Evolutionary conservation across 2,888 invertebrate species (phyloP), one percentile per base, ranked within the genome.

Genomic region (Chrysopilus asiliformis): DNA sequence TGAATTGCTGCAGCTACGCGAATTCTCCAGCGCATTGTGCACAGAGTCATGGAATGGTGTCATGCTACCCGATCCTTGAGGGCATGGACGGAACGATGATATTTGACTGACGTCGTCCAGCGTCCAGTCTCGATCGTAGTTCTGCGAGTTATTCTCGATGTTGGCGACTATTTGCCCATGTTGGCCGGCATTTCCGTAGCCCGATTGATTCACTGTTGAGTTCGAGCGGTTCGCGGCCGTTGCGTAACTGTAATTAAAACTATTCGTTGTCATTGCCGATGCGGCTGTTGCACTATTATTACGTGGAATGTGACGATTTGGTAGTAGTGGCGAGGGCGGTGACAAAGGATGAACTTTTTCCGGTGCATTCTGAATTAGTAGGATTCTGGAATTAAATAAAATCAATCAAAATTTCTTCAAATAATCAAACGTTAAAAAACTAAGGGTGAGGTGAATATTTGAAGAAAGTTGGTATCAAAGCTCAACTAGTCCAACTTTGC

Each of bases 331-430:
- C n/a, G 79, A 76, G 4, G 76, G 72, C 27, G 74, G 72, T 38
- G 72, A 65, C 44, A 67, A 56, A 36, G 76, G 74, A 36, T 72
- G 70, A 4, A 72, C 53, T 65, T 85, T 86, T 59, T 86, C 85
- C 4, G 87, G 86, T 32, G 85, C 87, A 64, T 90, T 89, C 67
- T 93, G 91, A 49, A 94, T 89, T 48, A 85, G 73, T 46, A 94
- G 80, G 54, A 93, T 89, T 58, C 93, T 84, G 60, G 13, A 64
- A 50, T 10, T 13, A 41, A 31, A 32, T 34, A 20, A 20, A 26
- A 26, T 32, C 26, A n/a, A n/a, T n/a, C n/a, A n/a, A n/a, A n/a
- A n/a, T n/a, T n/a, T 24, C 17, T 14, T 9, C n/a, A 24, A 5
- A 5, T 18, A 34, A 9, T 17, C 25, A 6, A n/a, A 43, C 19